Conservation (phyloP, 2,888 invertebrate species). For the Gymnocheta viridis region DNA sequence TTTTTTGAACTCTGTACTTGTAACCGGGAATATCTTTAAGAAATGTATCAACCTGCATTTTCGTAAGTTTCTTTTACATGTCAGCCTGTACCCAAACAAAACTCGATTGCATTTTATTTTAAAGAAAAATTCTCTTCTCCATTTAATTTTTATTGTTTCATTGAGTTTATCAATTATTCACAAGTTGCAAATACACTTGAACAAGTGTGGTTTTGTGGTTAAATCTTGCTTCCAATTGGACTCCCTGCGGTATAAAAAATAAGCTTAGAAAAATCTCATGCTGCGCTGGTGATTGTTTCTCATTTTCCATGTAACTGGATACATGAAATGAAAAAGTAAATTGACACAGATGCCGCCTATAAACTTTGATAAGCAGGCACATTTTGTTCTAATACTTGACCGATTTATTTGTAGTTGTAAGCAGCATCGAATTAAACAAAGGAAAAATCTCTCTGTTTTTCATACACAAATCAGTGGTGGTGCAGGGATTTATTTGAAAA, state of each 20-base stretch:
- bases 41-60: too few species aligned
- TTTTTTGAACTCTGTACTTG: too few species aligned
- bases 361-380: conserved; percentile 6
- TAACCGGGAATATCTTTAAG: too few species aligned
- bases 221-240: too few species aligned
- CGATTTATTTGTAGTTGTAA: not conserved
- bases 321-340: not conserved
- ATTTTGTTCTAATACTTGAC: not conserved
- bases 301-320: not conserved
- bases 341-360: not conserved
- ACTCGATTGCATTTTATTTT: not conserved
- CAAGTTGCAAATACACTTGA: not conserved
- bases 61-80: too few species aligned
- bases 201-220: not conserved
- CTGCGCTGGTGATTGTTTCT: not conserved
- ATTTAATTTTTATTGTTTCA: not conserved
- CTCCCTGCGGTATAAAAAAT: not conserved
- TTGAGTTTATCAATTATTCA: not conserved
- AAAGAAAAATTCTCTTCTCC: not conserved
- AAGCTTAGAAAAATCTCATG: not conserved
- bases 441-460: not conserved
- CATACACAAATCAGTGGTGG: not conserved
- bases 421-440: conserved; percentile 8
- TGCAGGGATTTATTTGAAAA: not conserved
- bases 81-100: not conserved